Evolutionary conservation across 2,888 invertebrate genomes (phyloP).

Genomic region (Pachycephus smyrnensis): DNA sequence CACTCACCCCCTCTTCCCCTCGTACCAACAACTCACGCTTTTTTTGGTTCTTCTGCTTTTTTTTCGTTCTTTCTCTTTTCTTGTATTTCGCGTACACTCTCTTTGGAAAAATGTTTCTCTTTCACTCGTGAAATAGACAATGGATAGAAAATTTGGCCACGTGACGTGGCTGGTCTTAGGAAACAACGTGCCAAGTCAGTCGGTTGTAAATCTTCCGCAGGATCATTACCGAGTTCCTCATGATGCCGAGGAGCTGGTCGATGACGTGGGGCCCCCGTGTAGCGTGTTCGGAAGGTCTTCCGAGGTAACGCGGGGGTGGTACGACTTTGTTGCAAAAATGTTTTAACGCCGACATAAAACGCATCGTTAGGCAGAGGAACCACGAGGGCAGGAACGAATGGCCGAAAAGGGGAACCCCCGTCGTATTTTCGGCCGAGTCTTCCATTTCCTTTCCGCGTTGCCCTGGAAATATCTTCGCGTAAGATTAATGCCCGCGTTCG

Average conservation of each 20-base stretch:
- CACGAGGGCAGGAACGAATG: slow-evolving; percentile 1
- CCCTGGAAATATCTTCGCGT: slow-evolving; percentile 19
- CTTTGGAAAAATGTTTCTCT: slow-evolving; percentile 33
- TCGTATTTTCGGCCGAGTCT: slow-evolving; percentile 3
- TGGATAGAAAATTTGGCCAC: slow-evolving; percentile 33
- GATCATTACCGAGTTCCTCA: slow-evolving; percentile 14
- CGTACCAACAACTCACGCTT: slow-evolving; percentile 18
- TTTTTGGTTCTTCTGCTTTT: not conserved
- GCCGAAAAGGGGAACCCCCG: slow-evolving; percentile 5
- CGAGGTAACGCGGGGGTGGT: not conserved
- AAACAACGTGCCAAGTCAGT: too few relatives aligned
- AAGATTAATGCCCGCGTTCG: slow-evolving; percentile 29
- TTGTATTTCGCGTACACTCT: not conserved
- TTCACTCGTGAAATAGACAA: slow-evolving; percentile 32
- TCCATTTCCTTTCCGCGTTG: slow-evolving; percentile 23
- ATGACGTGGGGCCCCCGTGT: not conserved
- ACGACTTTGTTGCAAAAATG: slow-evolving; percentile 2
- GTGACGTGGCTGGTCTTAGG: slow-evolving; percentile 29
- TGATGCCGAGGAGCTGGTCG: not conserved
- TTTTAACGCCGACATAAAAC: slow-evolving; percentile 33
- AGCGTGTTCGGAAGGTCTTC: not conserved
- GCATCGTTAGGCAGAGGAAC: slow-evolving; percentile 35
- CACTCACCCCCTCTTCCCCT: not conserved
- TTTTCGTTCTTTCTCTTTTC: slow-evolving; percentile 20
- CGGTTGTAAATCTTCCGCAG: slow-evolving; percentile 38